Base-by-base conservation (phyloP, 2,888 invertebrate species). In the Andricus curvator region DNA sequence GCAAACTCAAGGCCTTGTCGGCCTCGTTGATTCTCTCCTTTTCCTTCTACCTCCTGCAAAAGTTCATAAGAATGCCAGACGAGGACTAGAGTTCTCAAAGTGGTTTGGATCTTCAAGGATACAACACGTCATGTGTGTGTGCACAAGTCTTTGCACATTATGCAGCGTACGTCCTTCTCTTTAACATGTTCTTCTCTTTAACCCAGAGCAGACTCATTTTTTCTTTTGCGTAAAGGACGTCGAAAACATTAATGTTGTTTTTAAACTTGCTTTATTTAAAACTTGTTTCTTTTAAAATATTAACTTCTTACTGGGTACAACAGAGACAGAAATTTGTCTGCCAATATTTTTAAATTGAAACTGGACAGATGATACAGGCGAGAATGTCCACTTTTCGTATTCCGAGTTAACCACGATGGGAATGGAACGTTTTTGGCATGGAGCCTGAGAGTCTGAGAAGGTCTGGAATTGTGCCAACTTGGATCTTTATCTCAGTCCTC, bases 401-500 rank as follows among this genome's bases (percentile, higher is more conserved):
- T 65, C 51, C 48, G 25, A 70, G 25, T 48, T 74, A 81, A 79
- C 79, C 44, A 60, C 78, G 74, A 80, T 78, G 74, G 78, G 80
- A 78, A 79, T 78, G 68, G 68, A 78, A 56, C 78, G 79, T 80
- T 84, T 86, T 89, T 88, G 87, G 89, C 86, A 88, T 84, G 84
- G 84, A 86, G 86, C 86, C 88, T 85, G 78, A 41, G 82, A 84
- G 87, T 87, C 84, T 88, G 82, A 82, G 85, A 84, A 86, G 81
- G 81, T 83, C 84, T 88, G 88, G 88, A 87, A 37, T 64, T n/a
- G 29, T 77, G 86, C 88, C 89, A 89, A 84, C n/a, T 48, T 78
- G 74, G 66, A 81, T 82, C 84, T 81, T 79, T 83, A 81, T 83
- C 80, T 80, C 65, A 74, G 81, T 82, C 81, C 83, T 82, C 81